Evolutionary conservation across 2,797 vertebrate genomes (phyloP).

Genomic region (Monodelphis domestica): DNA sequence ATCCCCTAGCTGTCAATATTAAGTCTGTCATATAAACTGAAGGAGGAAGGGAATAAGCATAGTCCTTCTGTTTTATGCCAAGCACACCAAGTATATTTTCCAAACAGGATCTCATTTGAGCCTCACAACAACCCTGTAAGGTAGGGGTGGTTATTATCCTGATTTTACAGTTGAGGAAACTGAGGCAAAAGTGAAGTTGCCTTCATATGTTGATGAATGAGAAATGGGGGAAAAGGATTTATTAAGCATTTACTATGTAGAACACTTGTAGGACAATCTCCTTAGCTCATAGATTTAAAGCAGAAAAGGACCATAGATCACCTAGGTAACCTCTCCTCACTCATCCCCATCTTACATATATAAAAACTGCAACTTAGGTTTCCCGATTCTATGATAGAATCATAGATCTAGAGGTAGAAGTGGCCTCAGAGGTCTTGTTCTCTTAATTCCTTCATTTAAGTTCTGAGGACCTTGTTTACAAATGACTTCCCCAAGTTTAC

Average conservation of each 20-base stretch:
- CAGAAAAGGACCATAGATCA: no score
- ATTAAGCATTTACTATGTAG: not conserved
- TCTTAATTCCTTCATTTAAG: not conserved
- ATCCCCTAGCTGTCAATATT: not conserved
- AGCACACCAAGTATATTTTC: not conserved
- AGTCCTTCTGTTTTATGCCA: no score
- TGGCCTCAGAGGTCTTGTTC: not conserved
- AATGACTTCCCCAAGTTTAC: not conserved
- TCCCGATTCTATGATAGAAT: not conserved
- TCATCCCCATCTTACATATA: not conserved
- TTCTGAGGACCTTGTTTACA: not conserved
- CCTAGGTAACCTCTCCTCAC: not conserved
- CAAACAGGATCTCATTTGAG: not conserved
- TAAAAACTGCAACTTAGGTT: not conserved
- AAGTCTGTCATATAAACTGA: not conserved
- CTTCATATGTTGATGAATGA: not conserved
- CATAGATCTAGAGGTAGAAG: not conserved
- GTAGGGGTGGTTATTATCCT: not conserved
- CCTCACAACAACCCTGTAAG: not conserved
- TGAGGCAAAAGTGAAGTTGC: not conserved
- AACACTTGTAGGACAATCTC: not conserved
- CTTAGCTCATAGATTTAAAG: not conserved
- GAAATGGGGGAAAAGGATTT: not conserved
- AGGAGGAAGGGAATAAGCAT: not conserved
- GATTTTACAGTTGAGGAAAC: not conserved